Evolutionary conservation across 37 sponge, comb jelly and placozoan genomes (phyloP).

Genomic region (Crambe crambe): DNA sequence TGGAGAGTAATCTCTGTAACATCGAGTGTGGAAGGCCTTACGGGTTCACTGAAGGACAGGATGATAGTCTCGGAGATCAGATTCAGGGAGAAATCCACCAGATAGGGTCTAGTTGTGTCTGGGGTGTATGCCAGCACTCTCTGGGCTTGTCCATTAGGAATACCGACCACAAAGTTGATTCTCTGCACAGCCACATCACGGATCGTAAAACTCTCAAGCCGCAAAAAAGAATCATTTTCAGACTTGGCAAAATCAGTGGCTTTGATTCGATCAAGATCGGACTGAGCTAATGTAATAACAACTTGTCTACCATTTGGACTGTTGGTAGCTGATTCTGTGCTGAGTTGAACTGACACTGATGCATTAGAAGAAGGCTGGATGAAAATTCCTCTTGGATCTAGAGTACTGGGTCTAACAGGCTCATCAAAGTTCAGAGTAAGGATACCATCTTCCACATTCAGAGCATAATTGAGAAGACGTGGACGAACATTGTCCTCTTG

Average conservation of each 20-base stretch:
- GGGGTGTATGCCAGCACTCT: constrained; percentile 49
- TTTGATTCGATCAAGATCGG: constrained; percentile 49
- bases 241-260: constrained; percentile 81
- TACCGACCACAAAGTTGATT: constrained; percentile 59
- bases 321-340: constrained; percentile 11
- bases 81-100: constrained; percentile 60
- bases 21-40: constrained; percentile 74
- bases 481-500: constrained; percentile 67
- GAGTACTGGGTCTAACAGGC: constrained; percentile 68
- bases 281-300: constrained; percentile 17
- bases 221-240: constrained; percentile 62
- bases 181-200: constrained; percentile 65
- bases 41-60: constrained; percentile 80
- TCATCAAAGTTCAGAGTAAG: constrained; percentile 77
- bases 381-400: constrained; percentile 54
- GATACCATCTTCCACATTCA: constrained; percentile 78
- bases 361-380: constrained; percentile 57
- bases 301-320: constrained; percentile 37
- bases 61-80: constrained; percentile 50
- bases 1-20: constrained; percentile 60
- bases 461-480: constrained; percentile 42
- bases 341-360: constrained; percentile 43
- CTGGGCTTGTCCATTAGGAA: constrained; percentile 49
- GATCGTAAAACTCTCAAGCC: constrained; percentile 46
- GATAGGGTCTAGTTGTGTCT: constrained; percentile 68